A percentile compares a stretch with the other conserved stretches of the same genome.
Evolutionary conservation across 2,888 invertebrate species (phyloP).

Genomic region (Herminia tarsipennalis): DNA sequence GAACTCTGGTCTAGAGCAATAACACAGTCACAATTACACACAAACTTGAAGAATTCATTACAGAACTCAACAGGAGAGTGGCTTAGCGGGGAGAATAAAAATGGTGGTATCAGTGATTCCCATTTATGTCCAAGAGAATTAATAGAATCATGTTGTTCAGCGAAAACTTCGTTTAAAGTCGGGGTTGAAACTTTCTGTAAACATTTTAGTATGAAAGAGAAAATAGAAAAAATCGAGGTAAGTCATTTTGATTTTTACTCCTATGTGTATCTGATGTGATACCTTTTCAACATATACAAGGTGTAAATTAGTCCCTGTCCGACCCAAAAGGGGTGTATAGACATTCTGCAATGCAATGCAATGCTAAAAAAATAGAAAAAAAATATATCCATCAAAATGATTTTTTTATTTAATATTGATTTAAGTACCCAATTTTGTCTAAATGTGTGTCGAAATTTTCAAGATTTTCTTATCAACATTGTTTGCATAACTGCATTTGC

Average conservation of each 20-base stretch:
- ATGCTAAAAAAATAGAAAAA: no score
- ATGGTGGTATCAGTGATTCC: constrained; percentile 38
- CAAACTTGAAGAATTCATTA: constrained; percentile 83
- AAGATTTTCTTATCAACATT: no score
- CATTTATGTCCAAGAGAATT: constrained; percentile 80
- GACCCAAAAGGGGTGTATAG: no score
- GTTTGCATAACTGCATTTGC: no score
- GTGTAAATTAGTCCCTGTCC: no score
- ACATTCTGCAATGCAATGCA: no score
- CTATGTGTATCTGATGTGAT: background rate
- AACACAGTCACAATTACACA: constrained; percentile 86
- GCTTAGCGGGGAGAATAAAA: constrained; percentile 37
- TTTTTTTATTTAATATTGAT: no score
- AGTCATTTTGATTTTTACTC: constrained; percentile 25
- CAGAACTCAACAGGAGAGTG: constrained; percentile 60
- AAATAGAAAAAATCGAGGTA: constrained; percentile 95
- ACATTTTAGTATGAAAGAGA: constrained; percentile 92
- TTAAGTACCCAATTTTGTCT: no score
- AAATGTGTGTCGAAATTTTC: no score
- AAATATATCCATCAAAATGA: no score
- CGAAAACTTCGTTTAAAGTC: constrained; percentile 90
- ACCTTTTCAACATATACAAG: no score
- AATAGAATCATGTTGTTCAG: constrained; percentile 81
- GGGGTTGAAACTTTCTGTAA: constrained; percentile 96
- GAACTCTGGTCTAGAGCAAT: constrained; percentile 92